Evolutionary conservation across 2,113 vertebrate species (phyloP).

Genomic region (Vidua macroura): DNA sequence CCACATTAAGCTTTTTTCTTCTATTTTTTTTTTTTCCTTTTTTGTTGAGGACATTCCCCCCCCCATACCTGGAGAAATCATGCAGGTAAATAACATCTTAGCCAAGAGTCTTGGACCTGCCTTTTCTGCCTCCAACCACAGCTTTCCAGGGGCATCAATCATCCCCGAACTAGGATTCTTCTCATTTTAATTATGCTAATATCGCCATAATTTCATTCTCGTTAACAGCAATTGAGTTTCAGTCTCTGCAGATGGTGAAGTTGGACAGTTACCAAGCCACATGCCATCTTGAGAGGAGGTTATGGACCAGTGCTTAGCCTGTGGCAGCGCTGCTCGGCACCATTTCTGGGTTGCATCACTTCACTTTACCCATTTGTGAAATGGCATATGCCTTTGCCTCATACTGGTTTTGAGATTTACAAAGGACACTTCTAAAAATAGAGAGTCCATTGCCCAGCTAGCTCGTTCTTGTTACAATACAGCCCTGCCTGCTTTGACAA

Average conservation of each 20-base stretch:
- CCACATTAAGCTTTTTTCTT: constrained; percentile 3
- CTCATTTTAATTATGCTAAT: constrained; percentile 66
- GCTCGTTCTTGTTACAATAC: not conserved
- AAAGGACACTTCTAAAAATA: not conserved
- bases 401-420: not conserved
- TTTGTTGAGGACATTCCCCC: not conserved
- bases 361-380: not conserved
- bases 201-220: constrained; percentile 57
- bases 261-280: constrained; percentile 41
- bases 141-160: constrained; percentile 54
- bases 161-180: constrained; percentile 56
- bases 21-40: not conserved
- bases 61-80: not conserved
- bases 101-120: constrained; percentile 37
- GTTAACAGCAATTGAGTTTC: constrained; percentile 61
- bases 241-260: constrained; percentile 40
- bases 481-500: not conserved
- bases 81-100: constrained; percentile 43
- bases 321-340: not conserved
- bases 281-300: constrained; percentile 10
- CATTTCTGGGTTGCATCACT: not conserved
- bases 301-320: constrained; percentile 5
- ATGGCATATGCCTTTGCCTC: not conserved
- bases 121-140: constrained; percentile 31
- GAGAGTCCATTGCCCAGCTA: not conserved